These are phyloP conservation scores for Nannoperca obscura DNA, from an alignment of 2,797 vertebrate genomes.

Conservation along the genomic window DNA sequence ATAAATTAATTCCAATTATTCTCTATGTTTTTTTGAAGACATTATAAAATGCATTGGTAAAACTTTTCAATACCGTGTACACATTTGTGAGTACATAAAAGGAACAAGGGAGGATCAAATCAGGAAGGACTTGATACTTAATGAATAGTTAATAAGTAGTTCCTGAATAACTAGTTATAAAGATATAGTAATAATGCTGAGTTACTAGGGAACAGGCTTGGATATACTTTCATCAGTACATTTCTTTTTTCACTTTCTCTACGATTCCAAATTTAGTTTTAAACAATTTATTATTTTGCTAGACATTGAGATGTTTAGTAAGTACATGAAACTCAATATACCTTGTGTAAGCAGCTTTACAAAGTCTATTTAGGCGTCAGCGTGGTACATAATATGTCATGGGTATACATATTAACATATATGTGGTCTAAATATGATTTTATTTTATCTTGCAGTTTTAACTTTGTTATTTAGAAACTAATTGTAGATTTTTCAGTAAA, in stretches of 20 bases:
- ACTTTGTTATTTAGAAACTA: too few species aligned
- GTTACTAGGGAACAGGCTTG: too few species aligned
- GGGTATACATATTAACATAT: too few species aligned
- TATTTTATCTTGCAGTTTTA: too few species aligned
- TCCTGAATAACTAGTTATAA: too few species aligned
- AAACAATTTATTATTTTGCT: background rate
- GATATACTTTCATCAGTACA: background rate
- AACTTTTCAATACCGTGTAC: too few species aligned
- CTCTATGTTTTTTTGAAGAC: background rate
- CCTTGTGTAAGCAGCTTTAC: background rate
- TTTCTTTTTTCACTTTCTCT: background rate
- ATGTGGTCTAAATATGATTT: too few species aligned
- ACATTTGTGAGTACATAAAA: background rate
- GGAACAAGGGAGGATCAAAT: background rate
- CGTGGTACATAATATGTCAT: too few species aligned
- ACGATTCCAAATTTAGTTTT: background rate
- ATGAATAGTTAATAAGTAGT: background rate
- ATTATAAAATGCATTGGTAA: background rate
- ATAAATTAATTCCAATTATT: background rate
- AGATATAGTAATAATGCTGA: background rate
- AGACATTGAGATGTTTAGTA: background rate
- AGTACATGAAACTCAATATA: background rate
- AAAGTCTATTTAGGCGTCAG: too few species aligned
- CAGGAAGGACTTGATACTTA: background rate
- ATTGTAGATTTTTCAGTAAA: too few species aligned